phyloP scores from a whole-genome alignment of 2,113 vertebrate genomes.

The Lepisosteus osseus region DNA sequence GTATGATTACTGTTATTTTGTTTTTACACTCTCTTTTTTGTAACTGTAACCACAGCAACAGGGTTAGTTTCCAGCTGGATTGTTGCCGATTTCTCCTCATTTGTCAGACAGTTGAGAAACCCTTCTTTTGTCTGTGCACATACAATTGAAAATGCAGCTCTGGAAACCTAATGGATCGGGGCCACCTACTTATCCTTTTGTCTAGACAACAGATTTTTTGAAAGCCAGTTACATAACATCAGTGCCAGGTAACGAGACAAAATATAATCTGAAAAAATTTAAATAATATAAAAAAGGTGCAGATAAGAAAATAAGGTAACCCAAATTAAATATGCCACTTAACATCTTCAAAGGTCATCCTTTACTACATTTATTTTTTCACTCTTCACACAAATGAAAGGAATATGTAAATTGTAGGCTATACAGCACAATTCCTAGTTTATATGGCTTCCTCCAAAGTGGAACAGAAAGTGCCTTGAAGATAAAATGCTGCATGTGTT shows the following conservation, averaged over 20 bases:
- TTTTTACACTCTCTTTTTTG: no score
- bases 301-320: no score
- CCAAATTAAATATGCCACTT: no score
- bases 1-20: no score
- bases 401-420: background rate
- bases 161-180: background rate
- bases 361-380: no score
- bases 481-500: constrained; percentile 34
- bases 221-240: background rate
- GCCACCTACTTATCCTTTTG: background rate
- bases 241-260: background rate
- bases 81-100: background rate
- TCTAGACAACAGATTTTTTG: background rate
- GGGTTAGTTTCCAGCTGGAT: background rate
- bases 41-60: background rate
- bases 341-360: no score
- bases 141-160: background rate
- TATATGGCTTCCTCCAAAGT: constrained; percentile 31
- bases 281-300: no score
- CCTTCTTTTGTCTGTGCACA: background rate
- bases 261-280: no score
- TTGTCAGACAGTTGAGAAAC: background rate
- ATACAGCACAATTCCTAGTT: background rate
- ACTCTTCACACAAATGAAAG: no score
- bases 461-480: constrained; percentile 28